Base-by-base conservation (phyloP, 2,888 invertebrate species). In the Drosophila mulleri region DNA sequence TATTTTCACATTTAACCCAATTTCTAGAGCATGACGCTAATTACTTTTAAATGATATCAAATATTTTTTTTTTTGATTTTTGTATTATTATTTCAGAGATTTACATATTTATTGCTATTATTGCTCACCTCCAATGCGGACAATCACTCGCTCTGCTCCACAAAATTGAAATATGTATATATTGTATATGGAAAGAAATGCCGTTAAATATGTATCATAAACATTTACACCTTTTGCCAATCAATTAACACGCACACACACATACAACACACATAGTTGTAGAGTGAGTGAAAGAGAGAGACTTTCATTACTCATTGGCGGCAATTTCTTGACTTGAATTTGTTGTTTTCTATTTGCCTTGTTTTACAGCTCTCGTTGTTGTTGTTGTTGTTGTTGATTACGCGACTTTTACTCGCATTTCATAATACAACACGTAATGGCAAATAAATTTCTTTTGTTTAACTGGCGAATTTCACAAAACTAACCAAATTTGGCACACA, bases 21-120 rank as follows among this genome's bases (percentile, higher is more conserved):
- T 84, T 84, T 89, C 57, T 77, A 82, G 88, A 83, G 88, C 89
- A 82, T 87, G 88, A 82, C 88, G 82, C 77, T 87, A 84, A 84
- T 89, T 87, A 74, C 61, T 68, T 67, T 63, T 75, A 83, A 88
- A 79, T 81, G 67, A 61, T 81, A 59, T 54, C 47, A 44, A 41
- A 54, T 41, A 41, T 26, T 37, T 52, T 41, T 42, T 29, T 11
- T 11, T 42, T 4, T 42, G 45, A 29, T 48, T 9, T 39, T n/a
- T 56, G 16, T 44, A 7, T 39, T n/a, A n/a, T n/a, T 57, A 20
- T 44, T 16, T 50, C 9, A 14, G 14, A 47, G 54, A 69, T 69
- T 78, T 68, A 53, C 53, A 73, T 75, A 42, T 56, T 54, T 59
- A 63, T 57, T 74, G 77, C 66, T 58, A 47, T 48, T 48, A 65